Percentiles rank a stretch among this genome's conserved stretches.
These are phyloP conservation scores for Ctenodactylus gundi DNA, from an alignment of 2,113 vertebrate genomes.

Conservation along the genomic window DNA sequence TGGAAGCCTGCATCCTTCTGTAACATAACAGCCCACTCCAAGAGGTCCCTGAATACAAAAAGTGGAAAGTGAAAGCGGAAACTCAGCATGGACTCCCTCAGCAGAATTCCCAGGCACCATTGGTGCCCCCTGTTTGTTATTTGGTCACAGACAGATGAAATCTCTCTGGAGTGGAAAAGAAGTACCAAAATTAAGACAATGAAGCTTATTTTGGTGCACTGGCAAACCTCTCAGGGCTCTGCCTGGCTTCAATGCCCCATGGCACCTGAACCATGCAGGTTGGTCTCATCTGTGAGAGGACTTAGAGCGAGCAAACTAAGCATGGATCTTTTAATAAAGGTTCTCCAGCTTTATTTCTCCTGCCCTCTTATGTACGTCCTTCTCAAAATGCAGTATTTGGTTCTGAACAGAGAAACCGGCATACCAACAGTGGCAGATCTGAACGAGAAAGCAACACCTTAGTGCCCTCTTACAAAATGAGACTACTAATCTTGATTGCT, in stretches of 20 bases:
- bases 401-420: background rate
- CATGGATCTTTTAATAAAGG: background rate
- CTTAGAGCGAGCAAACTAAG: background rate
- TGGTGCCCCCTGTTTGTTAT: background rate
- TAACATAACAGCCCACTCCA: background rate
- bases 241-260: background rate
- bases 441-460: background rate
- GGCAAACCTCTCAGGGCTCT: background rate
- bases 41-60: background rate
- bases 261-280: background rate
- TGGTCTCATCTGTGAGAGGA: background rate
- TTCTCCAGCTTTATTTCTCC: background rate
- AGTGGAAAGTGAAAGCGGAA: slow-evolving; percentile 13
- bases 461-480: background rate
- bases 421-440: background rate
- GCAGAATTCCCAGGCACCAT: background rate
- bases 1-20: slow-evolving; percentile 44
- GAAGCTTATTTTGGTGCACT: background rate
- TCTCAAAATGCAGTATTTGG: background rate
- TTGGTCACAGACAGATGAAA: background rate
- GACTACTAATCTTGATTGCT: background rate
- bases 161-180: background rate
- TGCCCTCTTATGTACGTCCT: too few species aligned
- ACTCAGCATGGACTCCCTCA: background rate
- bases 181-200: background rate